Percentiles rank a stretch among this genome's conserved stretches.
Evolutionary conservation across 1,140 invertebrate species (phyloP).

Genomic region (Aphaenogaster ashmeadi): DNA sequence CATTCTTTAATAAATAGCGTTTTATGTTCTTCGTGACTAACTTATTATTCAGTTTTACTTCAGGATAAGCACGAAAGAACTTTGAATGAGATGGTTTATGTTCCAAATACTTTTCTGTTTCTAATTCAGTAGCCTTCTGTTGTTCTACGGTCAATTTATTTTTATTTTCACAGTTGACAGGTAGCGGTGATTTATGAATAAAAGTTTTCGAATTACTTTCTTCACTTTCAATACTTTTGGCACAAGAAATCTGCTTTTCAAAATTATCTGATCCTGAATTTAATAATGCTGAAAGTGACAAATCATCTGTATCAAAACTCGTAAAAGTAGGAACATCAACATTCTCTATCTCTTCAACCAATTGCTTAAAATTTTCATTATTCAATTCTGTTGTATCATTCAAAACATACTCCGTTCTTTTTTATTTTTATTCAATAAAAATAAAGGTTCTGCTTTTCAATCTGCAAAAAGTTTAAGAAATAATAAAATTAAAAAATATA

Average conservation of each 20-base stretch:
- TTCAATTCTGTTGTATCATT: neutral
- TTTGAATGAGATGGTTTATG: slow-evolving; percentile 6
- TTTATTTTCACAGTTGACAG: neutral
- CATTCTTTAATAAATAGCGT: slow-evolving; percentile 16
- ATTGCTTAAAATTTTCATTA: neutral
- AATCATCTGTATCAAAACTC: neutral
- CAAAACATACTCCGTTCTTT: neutral
- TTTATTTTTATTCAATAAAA: neutral
- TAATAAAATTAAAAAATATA: neutral
- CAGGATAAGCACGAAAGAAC: neutral
- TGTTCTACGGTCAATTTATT: neutral
- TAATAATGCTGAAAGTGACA: neutral
- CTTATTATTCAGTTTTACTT: neutral
- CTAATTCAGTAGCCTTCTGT: neutral
- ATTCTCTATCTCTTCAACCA: neutral
- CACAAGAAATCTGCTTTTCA: neutral
- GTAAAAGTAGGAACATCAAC: neutral
- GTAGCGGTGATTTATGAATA: neutral
- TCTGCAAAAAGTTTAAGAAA: neutral
- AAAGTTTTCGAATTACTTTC: neutral
- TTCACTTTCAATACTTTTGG: neutral
- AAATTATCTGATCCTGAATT: neutral
- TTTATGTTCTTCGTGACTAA: slow-evolving; percentile 1
- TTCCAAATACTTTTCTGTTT: neutral
- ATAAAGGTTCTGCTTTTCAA: neutral